Conservation (phyloP, 1,140 invertebrate species). For the Apis mellifera region DNA sequence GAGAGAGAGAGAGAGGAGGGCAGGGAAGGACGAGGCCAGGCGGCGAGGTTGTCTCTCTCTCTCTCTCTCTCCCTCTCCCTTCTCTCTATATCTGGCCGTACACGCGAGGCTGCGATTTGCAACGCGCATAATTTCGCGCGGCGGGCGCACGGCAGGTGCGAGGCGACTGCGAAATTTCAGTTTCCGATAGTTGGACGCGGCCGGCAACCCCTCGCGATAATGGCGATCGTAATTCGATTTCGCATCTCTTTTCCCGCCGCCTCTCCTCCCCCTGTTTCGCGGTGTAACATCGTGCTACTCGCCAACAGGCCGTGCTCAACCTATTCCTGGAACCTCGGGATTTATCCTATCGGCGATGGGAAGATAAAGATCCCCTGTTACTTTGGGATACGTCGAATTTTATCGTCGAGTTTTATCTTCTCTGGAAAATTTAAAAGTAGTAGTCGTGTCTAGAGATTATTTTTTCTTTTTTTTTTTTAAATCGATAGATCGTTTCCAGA, state of each 20-base stretch:
- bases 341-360: neutral
- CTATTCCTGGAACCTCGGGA: neutral
- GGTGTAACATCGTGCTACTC: conserved; percentile 18
- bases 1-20: too few species aligned
- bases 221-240: conserved; percentile 63
- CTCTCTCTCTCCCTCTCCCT: neutral
- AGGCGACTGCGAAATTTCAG: conserved; percentile 66
- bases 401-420: too few species aligned
- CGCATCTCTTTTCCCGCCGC: conserved; percentile 30
- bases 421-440: too few species aligned
- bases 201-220: conserved; percentile 51
- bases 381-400: too few species aligned
- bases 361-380: too few species aligned
- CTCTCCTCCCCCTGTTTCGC: neutral
- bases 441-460: too few species aligned
- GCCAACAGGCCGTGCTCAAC: neutral
- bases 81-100: conserved; percentile 8
- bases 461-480: too few species aligned
- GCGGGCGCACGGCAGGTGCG: conserved; percentile 59
- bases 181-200: conserved; percentile 61
- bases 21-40: neutral
- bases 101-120: conserved; percentile 65
- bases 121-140: conserved; percentile 62
- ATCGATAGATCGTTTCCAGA: too few species aligned
- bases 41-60: neutral